These are phyloP conservation scores for Volucella inanis DNA, from an alignment of 2,888 invertebrate genomes.

Conservation along the genomic window DNA sequence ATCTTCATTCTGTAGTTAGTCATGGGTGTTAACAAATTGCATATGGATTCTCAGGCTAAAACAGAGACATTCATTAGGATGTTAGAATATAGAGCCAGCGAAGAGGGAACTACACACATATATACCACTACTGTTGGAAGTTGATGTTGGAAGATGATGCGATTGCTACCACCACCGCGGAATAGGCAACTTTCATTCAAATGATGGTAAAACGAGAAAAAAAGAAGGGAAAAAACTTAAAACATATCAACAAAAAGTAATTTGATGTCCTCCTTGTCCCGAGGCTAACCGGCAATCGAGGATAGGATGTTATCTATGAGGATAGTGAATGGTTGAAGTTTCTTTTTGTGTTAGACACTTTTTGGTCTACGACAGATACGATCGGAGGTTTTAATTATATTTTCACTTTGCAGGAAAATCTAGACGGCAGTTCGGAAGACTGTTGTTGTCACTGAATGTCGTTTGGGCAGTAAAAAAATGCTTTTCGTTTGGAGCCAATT, in stretches of 20 bases:
- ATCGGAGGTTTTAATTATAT: slow-evolving; percentile 61
- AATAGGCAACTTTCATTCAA: slow-evolving; percentile 42
- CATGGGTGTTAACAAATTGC: slow-evolving; percentile 72
- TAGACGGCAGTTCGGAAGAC: not conserved
- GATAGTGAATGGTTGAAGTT: slow-evolving; percentile 24
- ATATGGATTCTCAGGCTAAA: slow-evolving; percentile 61
- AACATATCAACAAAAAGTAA: slow-evolving; percentile 64
- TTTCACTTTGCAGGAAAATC: slow-evolving; percentile 6
- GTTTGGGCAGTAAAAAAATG: too few relatives aligned
- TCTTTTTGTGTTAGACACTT: slow-evolving; percentile 15
- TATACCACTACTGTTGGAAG: slow-evolving; percentile 13
- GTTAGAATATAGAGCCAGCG: slow-evolving; percentile 37
- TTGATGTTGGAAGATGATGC: slow-evolving; percentile 35
- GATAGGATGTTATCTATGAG: slow-evolving; percentile 29
- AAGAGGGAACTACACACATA: not conserved
- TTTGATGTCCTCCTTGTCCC: slow-evolving; percentile 62
- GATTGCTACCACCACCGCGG: slow-evolving; percentile 22
- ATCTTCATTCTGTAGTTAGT: slow-evolving; percentile 63
- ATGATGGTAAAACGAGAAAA: slow-evolving; percentile 25
- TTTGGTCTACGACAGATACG: slow-evolving; percentile 32
- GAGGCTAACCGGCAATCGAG: slow-evolving; percentile 14
- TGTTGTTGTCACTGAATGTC: not conserved
- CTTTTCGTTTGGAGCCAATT: too few relatives aligned
- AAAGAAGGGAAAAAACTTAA: not conserved
- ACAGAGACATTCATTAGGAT: slow-evolving; percentile 69